These are phyloP conservation scores for Aphelinus certus DNA, from an alignment of 1,140 invertebrate genomes.

Conservation along the genomic window DNA sequence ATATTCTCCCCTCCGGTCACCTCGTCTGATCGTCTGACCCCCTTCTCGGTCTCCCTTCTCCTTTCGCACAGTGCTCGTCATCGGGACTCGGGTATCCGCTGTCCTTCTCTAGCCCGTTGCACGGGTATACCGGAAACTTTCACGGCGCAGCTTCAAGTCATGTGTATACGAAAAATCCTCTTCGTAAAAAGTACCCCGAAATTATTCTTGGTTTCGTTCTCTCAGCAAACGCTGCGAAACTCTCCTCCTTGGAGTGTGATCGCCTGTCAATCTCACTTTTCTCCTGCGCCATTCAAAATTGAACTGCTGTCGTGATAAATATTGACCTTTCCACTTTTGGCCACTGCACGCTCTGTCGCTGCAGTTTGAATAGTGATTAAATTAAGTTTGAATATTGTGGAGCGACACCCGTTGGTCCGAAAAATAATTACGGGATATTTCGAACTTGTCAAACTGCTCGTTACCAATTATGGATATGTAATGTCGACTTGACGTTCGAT, in stretches of 20 bases:
- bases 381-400: no score
- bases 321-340: no score
- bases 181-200: neutral
- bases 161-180: neutral
- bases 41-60: neutral
- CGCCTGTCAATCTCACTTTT: neutral
- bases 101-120: neutral
- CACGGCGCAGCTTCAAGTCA: neutral
- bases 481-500: no score
- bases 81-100: neutral
- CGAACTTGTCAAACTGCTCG: no score
- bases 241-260: neutral
- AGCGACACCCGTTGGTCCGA: no score
- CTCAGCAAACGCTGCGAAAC: neutral
- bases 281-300: neutral
- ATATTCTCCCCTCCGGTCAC: neutral
- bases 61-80: neutral
- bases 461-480: no score
- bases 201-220: conserved; percentile 3
- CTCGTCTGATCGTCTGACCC: conserved; percentile 4
- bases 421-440: no score
- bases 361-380: no score
- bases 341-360: no score
- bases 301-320: no score
- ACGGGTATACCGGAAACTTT: conserved; percentile 2